Evolutionary conservation across 2,888 invertebrate genomes (phyloP), one percentile per base, ranked within the genome.

Genomic region (Diogma glabrata): DNA sequence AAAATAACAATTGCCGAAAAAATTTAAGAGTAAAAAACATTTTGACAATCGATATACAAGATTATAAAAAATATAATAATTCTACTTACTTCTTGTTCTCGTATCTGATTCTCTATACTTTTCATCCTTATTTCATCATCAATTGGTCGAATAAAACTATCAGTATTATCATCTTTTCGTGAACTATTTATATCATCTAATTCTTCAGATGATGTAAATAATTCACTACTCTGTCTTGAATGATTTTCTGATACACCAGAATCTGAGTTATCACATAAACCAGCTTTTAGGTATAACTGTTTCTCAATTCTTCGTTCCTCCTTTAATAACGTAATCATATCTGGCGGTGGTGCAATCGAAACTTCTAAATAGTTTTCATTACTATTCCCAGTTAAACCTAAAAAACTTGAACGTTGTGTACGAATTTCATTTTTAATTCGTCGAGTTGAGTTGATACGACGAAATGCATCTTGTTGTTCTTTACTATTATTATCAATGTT

Each of bases 391-490:
- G 84, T 81, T 62, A 90, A 82, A 46, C 90, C 90, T 38, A 91
- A 75, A 66, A 91, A 91, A 64, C 87, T 88, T 28, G 87, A 84
- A 46, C 90, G 79, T 62, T 90, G 85, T 62, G 84, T 84, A 9
- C 87, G 77, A 49, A 91, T 75, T 64, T 91, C 90, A 63, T 89
- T 87, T 61, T 87, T 88, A 60, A 90, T 87, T 58, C 88, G 77
- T 56, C 87, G 85, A 2, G 89, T 87, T 12, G 88, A 88, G 61
- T 86, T 87, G 51, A 85, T 76, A 58, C 87, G 79, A 60, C 82
- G 82, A 56, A 86, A 75, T 58, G 81, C 75, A 43, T 77, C 74
- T 73, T 75, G 63, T 16, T 10, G 50, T 40, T 22, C 40, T 22
- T 22, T 47, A 24, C 20, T 9, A 16, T 19, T 24, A 16, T 45